Conservation (phyloP, 2,888 invertebrate genomes). For the Acrobeloides nanus region DNA sequence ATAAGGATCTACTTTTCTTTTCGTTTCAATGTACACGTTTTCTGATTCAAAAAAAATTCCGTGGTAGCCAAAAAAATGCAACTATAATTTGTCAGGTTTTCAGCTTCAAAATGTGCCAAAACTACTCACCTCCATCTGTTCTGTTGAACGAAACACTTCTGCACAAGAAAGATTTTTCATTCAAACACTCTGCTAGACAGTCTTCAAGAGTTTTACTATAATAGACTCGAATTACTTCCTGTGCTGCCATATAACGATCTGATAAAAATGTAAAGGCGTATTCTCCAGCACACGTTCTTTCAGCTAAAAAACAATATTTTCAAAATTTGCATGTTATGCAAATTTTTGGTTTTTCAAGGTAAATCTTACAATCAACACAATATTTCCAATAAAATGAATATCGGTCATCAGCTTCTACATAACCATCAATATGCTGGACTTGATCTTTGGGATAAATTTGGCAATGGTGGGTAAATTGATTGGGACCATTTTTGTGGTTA, state of each 20-base stretch:
- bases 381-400: conserved; percentile 54
- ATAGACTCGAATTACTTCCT: conserved; percentile 26
- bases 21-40: too few relatives aligned
- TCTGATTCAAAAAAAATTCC: too few relatives aligned
- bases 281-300: conserved; percentile 42
- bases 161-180: conserved; percentile 41
- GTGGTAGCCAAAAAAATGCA: too few relatives aligned
- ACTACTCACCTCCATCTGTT: conserved; percentile 45
- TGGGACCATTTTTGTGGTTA: conserved; percentile 48
- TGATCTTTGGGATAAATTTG: conserved; percentile 38
- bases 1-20: too few relatives aligned
- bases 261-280: conserved; percentile 53
- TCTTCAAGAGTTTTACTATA: conserved; percentile 38
- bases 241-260: conserved; percentile 50
- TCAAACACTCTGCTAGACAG: conserved; percentile 48
- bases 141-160: conserved; percentile 52
- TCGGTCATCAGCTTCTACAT: conserved; percentile 52
- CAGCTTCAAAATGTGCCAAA: too few relatives aligned
- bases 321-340: not conserved
- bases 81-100: too few relatives aligned
- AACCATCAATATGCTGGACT: conserved; percentile 48
- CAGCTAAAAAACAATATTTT: conserved; percentile 40
- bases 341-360: conserved; percentile 7
- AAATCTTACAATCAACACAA: conserved; percentile 38
- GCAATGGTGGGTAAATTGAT: conserved; percentile 46